Percentiles rank a stretch among this genome's conserved stretches.
phyloP scores from a whole-genome alignment of 2,888 invertebrate species.

The Cryptocheilus praepositus region DNA sequence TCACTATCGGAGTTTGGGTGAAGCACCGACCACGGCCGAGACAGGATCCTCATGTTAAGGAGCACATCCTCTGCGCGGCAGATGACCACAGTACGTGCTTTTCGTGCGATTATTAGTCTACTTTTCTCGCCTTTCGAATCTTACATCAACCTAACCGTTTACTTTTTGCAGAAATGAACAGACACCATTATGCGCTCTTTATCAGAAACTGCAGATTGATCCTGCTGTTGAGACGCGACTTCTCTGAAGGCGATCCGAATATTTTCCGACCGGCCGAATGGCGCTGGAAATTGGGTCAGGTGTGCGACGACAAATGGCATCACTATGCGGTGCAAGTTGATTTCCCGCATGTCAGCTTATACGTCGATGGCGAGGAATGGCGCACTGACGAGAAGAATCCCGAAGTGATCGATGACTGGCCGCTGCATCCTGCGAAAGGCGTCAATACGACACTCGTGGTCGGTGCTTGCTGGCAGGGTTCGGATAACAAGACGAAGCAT shows the following conservation, averaged over 20 bases:
- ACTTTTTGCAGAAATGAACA: conserved; percentile 91
- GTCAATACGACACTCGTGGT: conserved; percentile 95
- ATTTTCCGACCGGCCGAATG: conserved; percentile 98
- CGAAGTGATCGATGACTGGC: conserved; percentile 99
- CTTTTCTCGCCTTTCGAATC: background rate
- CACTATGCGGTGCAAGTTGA: conserved; percentile 96
- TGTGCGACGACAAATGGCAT: conserved; percentile 99
- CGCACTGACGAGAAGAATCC: conserved; percentile 85
- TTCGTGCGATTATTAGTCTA: background rate
- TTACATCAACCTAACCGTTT: background rate
- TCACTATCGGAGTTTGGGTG: conserved; percentile 96
- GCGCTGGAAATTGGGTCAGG: conserved; percentile 97
- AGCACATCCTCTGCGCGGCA: conserved; percentile 96
- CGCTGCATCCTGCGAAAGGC: conserved; percentile 95
- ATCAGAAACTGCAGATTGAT: conserved; percentile 98
- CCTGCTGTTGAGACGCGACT: conserved; percentile 91
- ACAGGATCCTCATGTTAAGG: conserved; percentile 93
- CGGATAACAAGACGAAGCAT: conserved; percentile 93
- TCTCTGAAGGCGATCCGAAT: conserved; percentile 93
- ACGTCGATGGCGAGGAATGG: conserved; percentile 89
- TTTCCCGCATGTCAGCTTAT: conserved; percentile 92
- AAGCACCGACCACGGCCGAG: conserved; percentile 89
- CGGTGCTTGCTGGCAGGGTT: conserved; percentile 99
- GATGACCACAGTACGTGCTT: conserved; percentile 93
- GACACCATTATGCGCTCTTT: conserved; percentile 98